Base-by-base conservation (phyloP, 2,888 invertebrate species). In the Dicycla oo region DNA sequence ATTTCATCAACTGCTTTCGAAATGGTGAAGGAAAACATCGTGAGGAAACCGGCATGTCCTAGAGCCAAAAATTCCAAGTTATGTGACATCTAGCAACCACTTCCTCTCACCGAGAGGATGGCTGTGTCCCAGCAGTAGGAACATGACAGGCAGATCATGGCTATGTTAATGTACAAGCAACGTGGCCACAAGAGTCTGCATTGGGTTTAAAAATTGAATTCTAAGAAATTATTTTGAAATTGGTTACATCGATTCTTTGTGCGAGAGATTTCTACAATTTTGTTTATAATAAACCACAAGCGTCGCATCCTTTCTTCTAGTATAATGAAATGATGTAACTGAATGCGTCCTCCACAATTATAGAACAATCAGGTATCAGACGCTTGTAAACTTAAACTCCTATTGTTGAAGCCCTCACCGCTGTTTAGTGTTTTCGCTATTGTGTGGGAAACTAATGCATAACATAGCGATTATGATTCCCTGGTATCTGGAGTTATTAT, bases 401-500 rank as follows among this genome's bases (percentile, higher is more conserved):
- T 53, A 76, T 80, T 80, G 79, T 78, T 43, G 57, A 43, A 30
- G 38, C 38, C 43, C 51, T 51, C 18, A 26, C 0, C 23, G 53
- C 15, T 75, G 65, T 75, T 73, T 62, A 61, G 58, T 43, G n/a
- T 72, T 75, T 72, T 76, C 45, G 38, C 69, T 66, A 80, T 63
- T 80, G 65, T 75, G 18, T 61, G 43, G 15, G n/a, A 18, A n/a
- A 47, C 34, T 18, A 53, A 40, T 40, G 40, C 71, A 61, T 65
- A 69, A 68, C 57, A 23, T 34, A 18, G 64, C 26, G 53, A 7
- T 47, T 54, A 56, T 63, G 57, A 43, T 58, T 1, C 30, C 64
- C 57, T 76, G 62, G 38, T 80, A 51, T n/a, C 53, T 51, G 2
- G 8, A 56, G 3, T 10, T 23, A 62, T 20, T 18, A 34, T 4